Percentiles rank a stretch among this genome's conserved stretches.
phyloP scores from a whole-genome alignment of 1,140 invertebrate genomes.

The Heliconius himera region DNA sequence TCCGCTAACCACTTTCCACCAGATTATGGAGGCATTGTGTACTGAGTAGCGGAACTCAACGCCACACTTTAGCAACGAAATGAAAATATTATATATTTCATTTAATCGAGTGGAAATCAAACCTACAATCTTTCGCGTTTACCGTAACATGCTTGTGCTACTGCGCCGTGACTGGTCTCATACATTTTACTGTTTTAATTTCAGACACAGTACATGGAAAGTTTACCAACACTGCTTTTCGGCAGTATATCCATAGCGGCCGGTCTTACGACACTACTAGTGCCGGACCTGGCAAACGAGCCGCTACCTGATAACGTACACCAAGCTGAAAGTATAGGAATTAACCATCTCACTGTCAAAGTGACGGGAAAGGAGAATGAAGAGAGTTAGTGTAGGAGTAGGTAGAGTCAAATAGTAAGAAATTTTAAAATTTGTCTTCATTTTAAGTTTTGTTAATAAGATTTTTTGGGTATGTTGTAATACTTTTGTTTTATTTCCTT shows the following conservation, averaged over 20 bases:
- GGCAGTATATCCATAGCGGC: constrained; percentile 52
- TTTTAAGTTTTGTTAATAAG: too few relatives aligned
- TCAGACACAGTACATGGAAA: constrained; percentile 50
- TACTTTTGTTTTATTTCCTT: too few relatives aligned
- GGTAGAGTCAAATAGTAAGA: not conserved
- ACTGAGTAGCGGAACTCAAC: too few relatives aligned
- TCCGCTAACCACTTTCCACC: too few relatives aligned
- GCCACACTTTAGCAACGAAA: too few relatives aligned
- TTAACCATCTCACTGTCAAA: constrained; percentile 7
- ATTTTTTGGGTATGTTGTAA: too few relatives aligned
- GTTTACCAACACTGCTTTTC: constrained; percentile 49
- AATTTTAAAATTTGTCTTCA: too few relatives aligned
- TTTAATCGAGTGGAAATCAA: not conserved
- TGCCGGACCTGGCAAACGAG: constrained; percentile 62
- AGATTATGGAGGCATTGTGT: too few relatives aligned
- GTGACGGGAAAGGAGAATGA: not conserved
- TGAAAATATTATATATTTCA: not conserved
- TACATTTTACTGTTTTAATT: not conserved
- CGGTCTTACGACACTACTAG: constrained; percentile 57
- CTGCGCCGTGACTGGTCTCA: not conserved
- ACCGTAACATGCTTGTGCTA: not conserved
- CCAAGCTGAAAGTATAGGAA: constrained; percentile 59
- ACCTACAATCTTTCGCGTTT: not conserved
- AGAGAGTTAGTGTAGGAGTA: not conserved
- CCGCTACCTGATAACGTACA: constrained; percentile 65